Evolutionary conservation across 2,888 invertebrate genomes (phyloP), one percentile per base, ranked within the genome.

Genomic region (Molanna angustata): DNA sequence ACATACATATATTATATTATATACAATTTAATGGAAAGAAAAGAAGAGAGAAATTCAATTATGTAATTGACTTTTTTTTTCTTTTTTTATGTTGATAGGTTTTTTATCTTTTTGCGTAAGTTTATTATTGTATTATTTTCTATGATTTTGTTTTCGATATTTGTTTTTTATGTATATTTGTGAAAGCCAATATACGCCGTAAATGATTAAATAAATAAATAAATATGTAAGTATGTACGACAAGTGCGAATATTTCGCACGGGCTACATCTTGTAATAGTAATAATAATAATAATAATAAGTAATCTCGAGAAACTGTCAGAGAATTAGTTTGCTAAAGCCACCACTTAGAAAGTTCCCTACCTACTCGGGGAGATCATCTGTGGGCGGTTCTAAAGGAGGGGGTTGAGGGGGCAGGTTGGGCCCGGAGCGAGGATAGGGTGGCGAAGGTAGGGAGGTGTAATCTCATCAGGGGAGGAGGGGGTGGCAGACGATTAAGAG

Each of bases 401-500:
- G 11, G 16, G 19, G 32, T 14, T 32, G 9, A 4, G 19, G 13
- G 4, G 27, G 32, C n/a, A n/a, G n/a, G n/a, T n/a, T n/a, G n/a
- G n/a, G n/a, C n/a, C n/a, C n/a, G 39, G 3, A 31, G 14, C 4
- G 20, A 41, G 37, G 16, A 16, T 4, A 3, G 43, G 16, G 43
- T 16, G 33, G 18, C 18, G 32, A 33, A 14, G 45, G 32, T 45
- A 17, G 22, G 17, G 27, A 22, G 35, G 35, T 4, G 20, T 42
- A 42, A 42, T 42, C 17, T 11, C 20, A 39, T 32, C 17, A 22
- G 32, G 48, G 27, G 22, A 43, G 40, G 48, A 45, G 50, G 52
- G 43, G 45, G 42, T 47, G 48, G 37, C 39, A 40, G 39, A 52
- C 57, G 57, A 55, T 58, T 58, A 58, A 55, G 52, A 52, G 42